These are phyloP conservation scores for Sylvilagus bachmani DNA, from an alignment of 2,113 vertebrate genomes.

Conservation along the genomic window DNA sequence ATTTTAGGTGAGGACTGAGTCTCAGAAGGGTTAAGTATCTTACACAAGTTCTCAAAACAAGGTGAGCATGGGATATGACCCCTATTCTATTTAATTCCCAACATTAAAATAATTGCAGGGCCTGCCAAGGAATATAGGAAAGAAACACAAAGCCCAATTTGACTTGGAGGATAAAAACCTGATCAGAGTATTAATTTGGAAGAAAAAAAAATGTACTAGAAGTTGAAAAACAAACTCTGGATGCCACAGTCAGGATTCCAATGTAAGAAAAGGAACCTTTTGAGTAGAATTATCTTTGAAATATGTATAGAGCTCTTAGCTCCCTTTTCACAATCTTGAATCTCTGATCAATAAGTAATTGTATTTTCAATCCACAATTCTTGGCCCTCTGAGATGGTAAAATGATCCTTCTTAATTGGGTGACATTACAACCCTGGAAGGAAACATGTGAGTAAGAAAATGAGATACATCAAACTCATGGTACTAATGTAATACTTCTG, in stretches of 20 bases:
- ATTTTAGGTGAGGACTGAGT: constrained; percentile 14
- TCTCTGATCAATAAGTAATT: not conserved
- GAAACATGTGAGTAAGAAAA: constrained; percentile 45
- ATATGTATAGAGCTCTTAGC: not conserved
- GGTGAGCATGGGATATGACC: not conserved
- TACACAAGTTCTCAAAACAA: constrained; percentile 15
- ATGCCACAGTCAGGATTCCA: not conserved
- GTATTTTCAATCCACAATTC: constrained; percentile 16
- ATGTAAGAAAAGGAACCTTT: not conserved
- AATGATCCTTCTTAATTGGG: not conserved
- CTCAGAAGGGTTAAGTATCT: not conserved
- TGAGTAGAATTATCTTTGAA: constrained; percentile 2
- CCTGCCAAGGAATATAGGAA: not conserved
- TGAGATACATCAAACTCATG: not conserved
- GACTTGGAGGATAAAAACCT: not conserved
- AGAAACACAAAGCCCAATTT: constrained; percentile 51
- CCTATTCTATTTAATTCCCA: not conserved
- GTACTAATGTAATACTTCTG: not conserved
- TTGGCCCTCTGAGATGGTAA: not conserved
- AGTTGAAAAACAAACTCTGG: not conserved
- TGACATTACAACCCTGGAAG: constrained; percentile 1
- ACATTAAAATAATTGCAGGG: constrained; percentile 35
- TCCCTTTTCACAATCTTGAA: constrained; percentile 14
- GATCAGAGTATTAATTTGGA: not conserved
- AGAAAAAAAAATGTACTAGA: not conserved